These are phyloP conservation scores for Neopipo cinnamomea DNA, from an alignment of 2,113 vertebrate genomes.

Conservation along the genomic window DNA sequence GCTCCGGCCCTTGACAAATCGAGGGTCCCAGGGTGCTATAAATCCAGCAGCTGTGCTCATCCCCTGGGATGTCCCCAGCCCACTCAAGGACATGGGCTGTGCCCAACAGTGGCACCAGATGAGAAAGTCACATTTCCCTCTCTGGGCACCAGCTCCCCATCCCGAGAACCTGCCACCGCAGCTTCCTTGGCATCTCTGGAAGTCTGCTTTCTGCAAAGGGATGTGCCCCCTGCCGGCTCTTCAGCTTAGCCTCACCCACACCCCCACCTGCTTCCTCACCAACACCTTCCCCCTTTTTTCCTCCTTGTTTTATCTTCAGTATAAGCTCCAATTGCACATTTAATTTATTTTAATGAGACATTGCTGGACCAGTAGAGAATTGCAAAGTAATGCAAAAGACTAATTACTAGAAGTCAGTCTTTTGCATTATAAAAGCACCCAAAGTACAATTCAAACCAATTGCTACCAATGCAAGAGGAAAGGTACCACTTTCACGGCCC, in stretches of 20 bases:
- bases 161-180: background rate
- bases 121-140: fast-evolving
- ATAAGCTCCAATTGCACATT: background rate
- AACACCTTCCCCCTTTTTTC: background rate
- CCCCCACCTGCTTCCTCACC: background rate
- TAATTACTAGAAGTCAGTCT: slow-evolving; percentile 57
- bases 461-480: background rate
- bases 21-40: slow-evolving; percentile 86
- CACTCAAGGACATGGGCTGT: background rate
- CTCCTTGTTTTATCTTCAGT: background rate
- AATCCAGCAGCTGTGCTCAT: slow-evolving; percentile 80
- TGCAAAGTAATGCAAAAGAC: slow-evolving; percentile 63
- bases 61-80: slow-evolving; percentile 37
- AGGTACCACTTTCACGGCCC: background rate
- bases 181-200: background rate
- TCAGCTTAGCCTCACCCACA: background rate
- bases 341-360: slow-evolving; percentile 37
- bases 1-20: slow-evolving; percentile 89
- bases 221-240: background rate
- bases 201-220: background rate
- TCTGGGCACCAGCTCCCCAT: background rate
- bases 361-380: slow-evolving; percentile 57
- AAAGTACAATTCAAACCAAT: background rate
- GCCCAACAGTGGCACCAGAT: background rate
- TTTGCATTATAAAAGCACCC: slow-evolving; percentile 41